Evolutionary conservation across 1,140 invertebrate genomes (phyloP), one percentile per base, ranked within the genome.

Genomic region (Radopholus similis): DNA sequence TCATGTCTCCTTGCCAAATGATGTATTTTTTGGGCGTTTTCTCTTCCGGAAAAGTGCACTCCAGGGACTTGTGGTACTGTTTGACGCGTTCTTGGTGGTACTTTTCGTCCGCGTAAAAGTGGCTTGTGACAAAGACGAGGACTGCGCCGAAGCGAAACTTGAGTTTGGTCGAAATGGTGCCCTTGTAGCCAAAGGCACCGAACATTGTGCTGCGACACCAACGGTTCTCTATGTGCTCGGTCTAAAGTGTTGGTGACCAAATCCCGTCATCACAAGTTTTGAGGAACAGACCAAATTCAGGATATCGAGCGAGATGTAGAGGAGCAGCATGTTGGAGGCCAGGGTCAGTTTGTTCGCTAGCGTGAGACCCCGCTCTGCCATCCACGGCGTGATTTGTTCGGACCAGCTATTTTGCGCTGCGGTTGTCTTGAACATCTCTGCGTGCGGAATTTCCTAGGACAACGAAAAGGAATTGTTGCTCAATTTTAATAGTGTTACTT

Each of bases 1-100:
- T 71, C 9, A 71, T 38, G 38, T 71, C 69, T 11, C 69, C 69
- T 28, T 71, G n/a, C 69, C 69, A 71, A 56, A 71, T 49, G 38
- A 72, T 51, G 6, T 28, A 70, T 38, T 68, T 55, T 49, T 66
- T 66, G 8, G 58, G 11, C 4, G 32, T 37, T 42, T 71, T 34
- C 34, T 40, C 34, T 35, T 70, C 69, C 0, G 70, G 66, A 65
- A 70, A 70, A 4, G 65, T 69, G 53, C 70, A 71, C 11, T 18
- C 5, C 6, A 42, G 3, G 11, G 34, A 56, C 18, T 47, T 23
- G 2, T 74, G 5, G 28, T 72, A 70, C 53, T 72, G 67, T 28
- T 64, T 42, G 18, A 66, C 71, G 32, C 69, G 73, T 28, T 53
- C 55, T 1, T 26, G 51, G 2, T 40, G 30, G 42, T 47, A 32